Base-by-base conservation (phyloP, 1,140 invertebrate genomes). In the Matsumurasca onukii region DNA sequence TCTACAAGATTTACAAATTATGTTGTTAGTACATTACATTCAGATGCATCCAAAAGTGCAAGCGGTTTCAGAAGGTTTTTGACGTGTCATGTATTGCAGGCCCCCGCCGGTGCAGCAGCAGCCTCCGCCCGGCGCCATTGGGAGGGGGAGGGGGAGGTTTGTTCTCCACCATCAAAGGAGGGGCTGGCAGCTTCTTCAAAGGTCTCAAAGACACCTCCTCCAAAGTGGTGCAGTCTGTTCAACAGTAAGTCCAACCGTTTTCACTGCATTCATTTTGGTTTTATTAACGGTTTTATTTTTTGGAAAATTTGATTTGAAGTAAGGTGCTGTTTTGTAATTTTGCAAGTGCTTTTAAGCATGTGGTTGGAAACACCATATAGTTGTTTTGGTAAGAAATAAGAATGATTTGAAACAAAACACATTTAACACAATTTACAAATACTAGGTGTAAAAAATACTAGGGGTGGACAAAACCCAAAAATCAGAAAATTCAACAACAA, bases 141-240 rank as follows among this genome's bases (percentile, higher is more conserved):
- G 66, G 49, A 3, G 66, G 66, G n/a, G 66, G 66, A 3, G 57
- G 73, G 31, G 83, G 85, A 20, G 88, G 91, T 30, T 76, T 94
- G 15, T 92, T 95, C 75, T 93, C 91, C 13, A 92, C 91, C 0
- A 82, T 95, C 2, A 88, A 86, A 74, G 92, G 92, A 29, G 92
- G 91, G 52, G 91, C 92, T 31, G 92, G 91, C 20, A 93, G 87
- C 75, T 89, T 95, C 72, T 82, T 98, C 49, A 96, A 96, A 73
- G 98, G 98, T 78, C 82, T 98, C 17, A 97, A 97, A 78, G 97
- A 98, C 76, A 97, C 95, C 0, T 97, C 95, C 5, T 91, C 89
- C 20, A 97, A 97, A 86, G 93, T 98, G 17, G 97, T 98, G 88
- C 94, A 97, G 77, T 93, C 94, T 30, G 93, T 98, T 57, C 94